Percentiles rank a stretch among this genome's conserved stretches.
These are phyloP conservation scores for Zelleria hepariella DNA, from an alignment of 2,888 invertebrate species.

Conservation along the genomic window DNA sequence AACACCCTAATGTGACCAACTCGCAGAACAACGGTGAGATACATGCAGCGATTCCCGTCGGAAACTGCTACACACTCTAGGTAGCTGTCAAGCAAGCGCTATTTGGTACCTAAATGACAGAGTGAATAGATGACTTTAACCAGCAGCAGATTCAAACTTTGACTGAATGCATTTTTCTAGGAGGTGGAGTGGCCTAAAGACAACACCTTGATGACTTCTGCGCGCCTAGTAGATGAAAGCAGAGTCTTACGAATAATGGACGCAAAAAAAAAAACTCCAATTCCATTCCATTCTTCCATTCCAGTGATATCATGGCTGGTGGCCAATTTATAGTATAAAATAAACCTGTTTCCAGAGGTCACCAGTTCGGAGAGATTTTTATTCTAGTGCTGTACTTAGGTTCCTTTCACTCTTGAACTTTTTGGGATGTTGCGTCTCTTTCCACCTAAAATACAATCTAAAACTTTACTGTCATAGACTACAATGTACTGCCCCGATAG, in stretches of 20 bases:
- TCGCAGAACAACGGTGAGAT: constrained; percentile 58
- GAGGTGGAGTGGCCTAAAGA: background rate
- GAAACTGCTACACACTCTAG: too few relatives aligned
- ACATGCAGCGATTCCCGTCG: background rate
- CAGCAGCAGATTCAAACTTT: too few relatives aligned
- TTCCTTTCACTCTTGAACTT: too few relatives aligned
- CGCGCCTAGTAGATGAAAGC: constrained; percentile 3
- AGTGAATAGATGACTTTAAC: too few relatives aligned
- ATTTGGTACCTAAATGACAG: too few relatives aligned
- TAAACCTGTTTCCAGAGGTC: background rate
- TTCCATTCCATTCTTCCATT: too few relatives aligned
- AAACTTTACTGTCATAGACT: background rate
- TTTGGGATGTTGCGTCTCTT: background rate
- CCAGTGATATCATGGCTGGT: background rate
- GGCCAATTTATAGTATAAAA: background rate
- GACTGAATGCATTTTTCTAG: background rate
- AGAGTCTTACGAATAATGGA: constrained; percentile 1
- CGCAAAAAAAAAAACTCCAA: constrained; percentile 4
- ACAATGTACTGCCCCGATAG: background rate
- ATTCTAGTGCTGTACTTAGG: too few relatives aligned
- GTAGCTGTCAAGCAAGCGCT: too few relatives aligned
- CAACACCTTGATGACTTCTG: background rate
- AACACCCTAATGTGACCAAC: constrained; percentile 54
- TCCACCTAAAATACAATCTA: background rate
- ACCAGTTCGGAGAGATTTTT: background rate